Evolutionary conservation across 2,888 invertebrate genomes (phyloP).

Genomic region (Drosophila affinis): DNA sequence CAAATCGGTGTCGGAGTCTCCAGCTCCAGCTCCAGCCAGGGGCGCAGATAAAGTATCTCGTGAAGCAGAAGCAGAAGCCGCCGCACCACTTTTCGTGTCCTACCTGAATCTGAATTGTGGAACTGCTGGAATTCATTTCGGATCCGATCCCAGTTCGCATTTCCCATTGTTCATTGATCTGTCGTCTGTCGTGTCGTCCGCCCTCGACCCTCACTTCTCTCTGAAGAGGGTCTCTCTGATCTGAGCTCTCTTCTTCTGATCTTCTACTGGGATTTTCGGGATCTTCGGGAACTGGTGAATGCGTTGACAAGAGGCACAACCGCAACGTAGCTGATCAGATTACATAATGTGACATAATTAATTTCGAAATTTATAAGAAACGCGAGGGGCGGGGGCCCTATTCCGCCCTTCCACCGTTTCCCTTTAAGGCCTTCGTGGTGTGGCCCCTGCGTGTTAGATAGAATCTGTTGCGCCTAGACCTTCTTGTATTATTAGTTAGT

Average conservation of each 20-base stretch:
- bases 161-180: slow-evolving; percentile 46
- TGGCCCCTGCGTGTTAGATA: neutral
- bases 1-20: slow-evolving; percentile 20
- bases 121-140: slow-evolving; percentile 40
- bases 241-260: no score
- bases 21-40: slow-evolving; percentile 3
- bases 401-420: neutral
- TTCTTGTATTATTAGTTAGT: slow-evolving; percentile 15
- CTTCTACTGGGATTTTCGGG: no score
- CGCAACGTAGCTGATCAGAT: slow-evolving; percentile 78
- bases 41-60: slow-evolving; percentile 26
- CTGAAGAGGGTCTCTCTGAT: slow-evolving; percentile 66
- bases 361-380: slow-evolving; percentile 72
- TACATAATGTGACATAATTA: slow-evolving; percentile 84
- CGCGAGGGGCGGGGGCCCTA: neutral
- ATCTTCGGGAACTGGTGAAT: slow-evolving; percentile 7
- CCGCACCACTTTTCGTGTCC: slow-evolving; percentile 13
- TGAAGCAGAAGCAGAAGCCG: slow-evolving; percentile 12
- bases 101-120: slow-evolving; percentile 23
- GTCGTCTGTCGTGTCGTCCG: slow-evolving; percentile 27
- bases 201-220: slow-evolving; percentile 10
- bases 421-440: no score
- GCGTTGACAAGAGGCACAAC: slow-evolving; percentile 47
- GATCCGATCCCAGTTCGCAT: slow-evolving; percentile 40
- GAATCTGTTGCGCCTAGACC: slow-evolving; percentile 3